Evolutionary conservation across 2,113 vertebrate genomes (phyloP).

Genomic region (Paramormyrops kingsleyae): DNA sequence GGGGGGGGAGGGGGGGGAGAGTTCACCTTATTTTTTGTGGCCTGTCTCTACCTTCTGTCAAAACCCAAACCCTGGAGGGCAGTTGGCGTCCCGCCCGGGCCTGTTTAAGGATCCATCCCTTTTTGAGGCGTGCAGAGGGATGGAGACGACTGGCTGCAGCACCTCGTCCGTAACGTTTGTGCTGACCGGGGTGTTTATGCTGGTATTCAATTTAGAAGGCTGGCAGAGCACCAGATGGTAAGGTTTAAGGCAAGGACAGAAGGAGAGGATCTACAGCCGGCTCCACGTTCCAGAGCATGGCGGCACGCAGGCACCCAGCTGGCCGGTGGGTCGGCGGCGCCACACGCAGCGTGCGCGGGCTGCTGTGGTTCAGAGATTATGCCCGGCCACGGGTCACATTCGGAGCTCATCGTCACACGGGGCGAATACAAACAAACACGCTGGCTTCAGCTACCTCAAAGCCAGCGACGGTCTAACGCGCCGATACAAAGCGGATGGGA

Average conservation of each 20-base stretch:
- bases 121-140: not conserved
- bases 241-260: slow-evolving; percentile 53
- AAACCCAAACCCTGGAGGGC: not conserved
- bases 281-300: slow-evolving; percentile 29
- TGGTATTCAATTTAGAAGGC: slow-evolving; percentile 59
- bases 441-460: not conserved
- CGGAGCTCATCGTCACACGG: not conserved
- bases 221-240: slow-evolving; percentile 57
- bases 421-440: not conserved
- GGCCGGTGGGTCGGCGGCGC: not conserved
- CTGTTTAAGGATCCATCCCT: not conserved
- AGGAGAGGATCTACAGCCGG: slow-evolving; percentile 20
- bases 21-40: slow-evolving; percentile 21
- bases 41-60: slow-evolving; percentile 6
- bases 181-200: slow-evolving; percentile 63
- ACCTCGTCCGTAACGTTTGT: slow-evolving; percentile 48
- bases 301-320: not conserved
- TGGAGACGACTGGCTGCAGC: slow-evolving; percentile 29
- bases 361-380: not conserved
- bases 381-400: not conserved
- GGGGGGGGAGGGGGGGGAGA: not conserved
- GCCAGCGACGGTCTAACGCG: not conserved
- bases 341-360: slow-evolving; percentile 18
- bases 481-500: not conserved
- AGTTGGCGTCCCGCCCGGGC: not conserved